phyloP scores from a whole-genome alignment of 2,113 vertebrate species.

The Peucedramus taeniatus region DNA sequence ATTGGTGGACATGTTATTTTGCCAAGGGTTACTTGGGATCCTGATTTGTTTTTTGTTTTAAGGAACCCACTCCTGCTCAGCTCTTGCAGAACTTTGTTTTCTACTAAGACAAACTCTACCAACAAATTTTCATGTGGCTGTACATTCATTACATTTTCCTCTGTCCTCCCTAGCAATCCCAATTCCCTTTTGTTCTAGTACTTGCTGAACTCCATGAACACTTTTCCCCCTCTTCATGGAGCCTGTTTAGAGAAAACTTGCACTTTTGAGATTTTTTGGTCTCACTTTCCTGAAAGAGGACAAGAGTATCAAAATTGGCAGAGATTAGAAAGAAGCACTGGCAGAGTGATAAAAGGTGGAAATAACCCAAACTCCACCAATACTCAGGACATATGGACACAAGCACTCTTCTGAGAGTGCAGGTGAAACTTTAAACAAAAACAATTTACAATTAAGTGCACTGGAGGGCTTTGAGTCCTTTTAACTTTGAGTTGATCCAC shows the following conservation, averaged over 20 bases:
- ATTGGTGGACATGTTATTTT: neutral
- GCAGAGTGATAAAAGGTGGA: neutral
- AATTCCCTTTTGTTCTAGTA: neutral
- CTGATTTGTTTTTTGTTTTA: neutral
- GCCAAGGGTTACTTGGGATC: neutral
- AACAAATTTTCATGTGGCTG: fast-evolving
- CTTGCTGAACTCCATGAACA: neutral
- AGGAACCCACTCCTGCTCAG: neutral
- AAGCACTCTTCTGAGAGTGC: neutral
- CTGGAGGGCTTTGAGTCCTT: neutral
- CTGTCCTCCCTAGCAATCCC: neutral
- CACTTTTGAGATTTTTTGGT: neutral
- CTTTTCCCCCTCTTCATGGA: neutral
- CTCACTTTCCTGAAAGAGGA: neutral
- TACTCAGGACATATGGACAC: neutral
- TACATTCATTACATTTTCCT: neutral
- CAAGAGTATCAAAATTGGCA: neutral
- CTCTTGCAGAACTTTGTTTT: neutral
- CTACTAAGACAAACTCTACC: neutral
- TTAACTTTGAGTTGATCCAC: neutral
- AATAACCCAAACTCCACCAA: neutral
- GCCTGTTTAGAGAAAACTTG: neutral
- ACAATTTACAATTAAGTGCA: neutral
- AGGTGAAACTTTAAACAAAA: neutral
- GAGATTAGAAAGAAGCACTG: neutral